Evolutionary conservation across 2,888 invertebrate genomes (phyloP).

Genomic region (Diaprepes abbreviatus): DNA sequence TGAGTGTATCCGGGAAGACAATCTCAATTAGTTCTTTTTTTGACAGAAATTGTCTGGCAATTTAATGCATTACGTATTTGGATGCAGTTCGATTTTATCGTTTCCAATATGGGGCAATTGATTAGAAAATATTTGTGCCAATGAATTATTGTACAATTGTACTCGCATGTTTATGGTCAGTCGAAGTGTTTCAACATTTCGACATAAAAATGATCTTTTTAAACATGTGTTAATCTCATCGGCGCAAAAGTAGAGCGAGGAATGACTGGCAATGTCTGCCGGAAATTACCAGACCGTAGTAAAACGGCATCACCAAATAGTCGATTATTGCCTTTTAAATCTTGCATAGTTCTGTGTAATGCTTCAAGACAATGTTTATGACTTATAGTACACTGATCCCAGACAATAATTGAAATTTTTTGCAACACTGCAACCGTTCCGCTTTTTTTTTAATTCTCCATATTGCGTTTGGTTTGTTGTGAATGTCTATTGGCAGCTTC

Average conservation of each 20-base stretch:
- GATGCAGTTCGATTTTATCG: slow-evolving; percentile 54
- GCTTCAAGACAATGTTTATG: slow-evolving; percentile 35
- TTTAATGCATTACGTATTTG: slow-evolving; percentile 54
- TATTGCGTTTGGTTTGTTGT: slow-evolving; percentile 53
- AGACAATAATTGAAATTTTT: slow-evolving; percentile 17
- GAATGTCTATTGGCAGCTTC: slow-evolving; percentile 61
- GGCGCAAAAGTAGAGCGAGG: slow-evolving; percentile 56
- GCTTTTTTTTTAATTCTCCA: slow-evolving; percentile 56
- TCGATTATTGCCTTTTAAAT: background rate
- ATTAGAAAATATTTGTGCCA: slow-evolving; percentile 55
- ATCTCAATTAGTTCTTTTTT: no score
- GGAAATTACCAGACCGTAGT: slow-evolving; percentile 29
- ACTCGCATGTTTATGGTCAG: slow-evolving; percentile 57
- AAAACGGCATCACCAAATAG: slow-evolving; percentile 16
- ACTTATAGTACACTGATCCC: slow-evolving; percentile 40
- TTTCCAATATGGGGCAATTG: slow-evolving; percentile 58
- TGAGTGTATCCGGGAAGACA: no score
- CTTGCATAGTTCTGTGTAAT: slow-evolving; percentile 28
- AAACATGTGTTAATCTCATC: slow-evolving; percentile 61
- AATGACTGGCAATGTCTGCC: slow-evolving; percentile 50
- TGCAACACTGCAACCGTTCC: slow-evolving; percentile 10
- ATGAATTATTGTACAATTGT: slow-evolving; percentile 54
- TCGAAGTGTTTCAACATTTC: slow-evolving; percentile 52
- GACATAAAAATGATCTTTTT: slow-evolving; percentile 56
- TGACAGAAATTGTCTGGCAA: slow-evolving; percentile 56